Evolutionary conservation across 2,113 vertebrate species (phyloP).

Genomic region (Neodon shergylaensis): DNA sequence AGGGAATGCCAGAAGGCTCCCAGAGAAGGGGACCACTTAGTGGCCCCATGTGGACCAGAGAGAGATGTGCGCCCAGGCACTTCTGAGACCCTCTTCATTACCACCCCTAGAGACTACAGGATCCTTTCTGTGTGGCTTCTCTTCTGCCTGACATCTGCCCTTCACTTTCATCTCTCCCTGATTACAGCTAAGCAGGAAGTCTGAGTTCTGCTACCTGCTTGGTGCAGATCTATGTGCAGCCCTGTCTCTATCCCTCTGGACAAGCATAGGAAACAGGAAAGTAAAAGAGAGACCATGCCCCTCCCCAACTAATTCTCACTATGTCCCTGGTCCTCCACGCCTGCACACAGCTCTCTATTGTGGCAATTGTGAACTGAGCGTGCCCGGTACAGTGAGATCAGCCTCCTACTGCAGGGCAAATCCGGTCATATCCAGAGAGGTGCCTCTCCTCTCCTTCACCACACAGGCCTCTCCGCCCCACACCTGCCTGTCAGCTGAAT

Average conservation of each 20-base stretch:
- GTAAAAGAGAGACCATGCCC: background rate
- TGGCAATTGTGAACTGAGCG: too few relatives aligned
- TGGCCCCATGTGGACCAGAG: accelerated
- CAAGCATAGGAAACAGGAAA: accelerated
- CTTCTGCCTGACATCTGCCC: background rate
- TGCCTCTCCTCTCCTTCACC: background rate
- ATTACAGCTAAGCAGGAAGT: background rate
- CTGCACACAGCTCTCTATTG: background rate
- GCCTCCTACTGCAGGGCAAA: background rate
- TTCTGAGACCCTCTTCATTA: background rate
- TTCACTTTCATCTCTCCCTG: background rate
- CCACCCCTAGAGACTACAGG: background rate
- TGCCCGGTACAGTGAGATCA: background rate
- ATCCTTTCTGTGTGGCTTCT: background rate
- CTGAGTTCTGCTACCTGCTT: background rate
- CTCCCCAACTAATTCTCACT: background rate
- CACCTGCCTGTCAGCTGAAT: background rate
- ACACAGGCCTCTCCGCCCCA: background rate
- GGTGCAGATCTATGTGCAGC: background rate
- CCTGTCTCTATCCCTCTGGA: background rate
- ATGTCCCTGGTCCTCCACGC: background rate
- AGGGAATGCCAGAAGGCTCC: background rate
- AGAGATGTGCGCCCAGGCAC: background rate
- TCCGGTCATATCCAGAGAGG: background rate
- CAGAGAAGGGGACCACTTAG: background rate